Conservation (phyloP, 2,888 invertebrate species). For the Tenthredo amoena region DNA sequence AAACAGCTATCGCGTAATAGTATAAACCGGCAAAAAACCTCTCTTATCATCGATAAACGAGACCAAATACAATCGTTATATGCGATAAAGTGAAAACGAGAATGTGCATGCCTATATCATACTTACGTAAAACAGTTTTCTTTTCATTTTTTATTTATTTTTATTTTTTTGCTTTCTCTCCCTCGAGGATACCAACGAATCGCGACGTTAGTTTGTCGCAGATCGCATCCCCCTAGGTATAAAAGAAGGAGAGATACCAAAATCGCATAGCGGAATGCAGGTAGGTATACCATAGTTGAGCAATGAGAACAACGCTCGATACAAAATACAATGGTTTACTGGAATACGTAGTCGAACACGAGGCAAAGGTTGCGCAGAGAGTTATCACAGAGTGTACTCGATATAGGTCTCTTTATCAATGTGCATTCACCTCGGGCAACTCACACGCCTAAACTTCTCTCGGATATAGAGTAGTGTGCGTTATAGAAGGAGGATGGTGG, state of each 20-base stretch:
- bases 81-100: not conserved
- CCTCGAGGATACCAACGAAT: constrained; percentile 14
- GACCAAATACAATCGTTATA: not conserved
- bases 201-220: not conserved
- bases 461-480: not conserved
- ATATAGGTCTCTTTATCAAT: constrained; percentile 49
- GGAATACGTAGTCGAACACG: constrained; percentile 21
- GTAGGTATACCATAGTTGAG: not conserved
- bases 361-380: constrained; percentile 49
- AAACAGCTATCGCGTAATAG: not conserved
- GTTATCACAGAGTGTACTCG: constrained; percentile 43
- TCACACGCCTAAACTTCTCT: not conserved
- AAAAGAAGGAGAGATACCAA: not conserved
- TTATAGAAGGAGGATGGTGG: constrained; percentile 60
- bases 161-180: not conserved
- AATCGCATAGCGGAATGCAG: constrained; percentile 11
- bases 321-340: constrained; percentile 46
- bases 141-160: not conserved
- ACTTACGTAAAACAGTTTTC: not conserved
- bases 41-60: not conserved
- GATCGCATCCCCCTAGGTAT: not conserved
- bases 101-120: not conserved
- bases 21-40: not conserved
- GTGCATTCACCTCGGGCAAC: constrained; percentile 45
- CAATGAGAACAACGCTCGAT: constrained; percentile 26